Conservation (phyloP, 2,888 invertebrate genomes). For the Clivina fossor region DNA sequence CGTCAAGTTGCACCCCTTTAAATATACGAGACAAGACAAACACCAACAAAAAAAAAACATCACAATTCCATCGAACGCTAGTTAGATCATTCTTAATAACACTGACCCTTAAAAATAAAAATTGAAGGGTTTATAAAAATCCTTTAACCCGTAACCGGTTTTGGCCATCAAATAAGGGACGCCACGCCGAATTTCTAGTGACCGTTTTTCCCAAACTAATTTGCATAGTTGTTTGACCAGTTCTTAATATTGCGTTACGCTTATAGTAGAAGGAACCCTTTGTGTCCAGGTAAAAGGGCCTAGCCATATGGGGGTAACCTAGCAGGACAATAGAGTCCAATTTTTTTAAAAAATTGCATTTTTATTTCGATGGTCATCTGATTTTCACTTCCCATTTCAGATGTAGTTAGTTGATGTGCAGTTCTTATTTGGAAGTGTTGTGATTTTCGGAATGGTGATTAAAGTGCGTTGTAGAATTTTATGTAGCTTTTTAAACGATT, state of each 20-base stretch:
- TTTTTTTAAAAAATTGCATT: constrained; percentile 15
- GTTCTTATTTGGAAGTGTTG: no score
- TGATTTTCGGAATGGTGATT: no score
- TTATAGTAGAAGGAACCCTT: no score
- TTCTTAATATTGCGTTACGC: constrained; percentile 18
- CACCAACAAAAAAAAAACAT: background rate
- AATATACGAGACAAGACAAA: constrained; percentile 15
- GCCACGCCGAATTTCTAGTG: constrained; percentile 11
- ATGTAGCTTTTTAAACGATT: no score
- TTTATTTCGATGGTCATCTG: constrained; percentile 29
- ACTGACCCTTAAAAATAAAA: constrained; percentile 34
- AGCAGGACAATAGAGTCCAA: constrained; percentile 4
- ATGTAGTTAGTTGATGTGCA: no score
- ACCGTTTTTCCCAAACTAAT: constrained; percentile 22
- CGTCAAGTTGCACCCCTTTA: constrained; percentile 1
- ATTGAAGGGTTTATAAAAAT: constrained; percentile 17
- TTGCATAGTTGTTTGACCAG: constrained; percentile 32
- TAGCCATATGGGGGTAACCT: background rate
- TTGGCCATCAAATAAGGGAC: no score
- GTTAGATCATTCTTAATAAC: constrained; percentile 10
- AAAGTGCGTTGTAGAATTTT: no score
- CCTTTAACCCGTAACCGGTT: constrained; percentile 21
- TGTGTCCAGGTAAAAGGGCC: constrained; percentile 14
- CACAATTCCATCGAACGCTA: no score
- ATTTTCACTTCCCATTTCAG: no score